These are phyloP conservation scores for Zonitis immaculata DNA, from an alignment of 2,888 invertebrate species.

Conservation along the genomic window DNA sequence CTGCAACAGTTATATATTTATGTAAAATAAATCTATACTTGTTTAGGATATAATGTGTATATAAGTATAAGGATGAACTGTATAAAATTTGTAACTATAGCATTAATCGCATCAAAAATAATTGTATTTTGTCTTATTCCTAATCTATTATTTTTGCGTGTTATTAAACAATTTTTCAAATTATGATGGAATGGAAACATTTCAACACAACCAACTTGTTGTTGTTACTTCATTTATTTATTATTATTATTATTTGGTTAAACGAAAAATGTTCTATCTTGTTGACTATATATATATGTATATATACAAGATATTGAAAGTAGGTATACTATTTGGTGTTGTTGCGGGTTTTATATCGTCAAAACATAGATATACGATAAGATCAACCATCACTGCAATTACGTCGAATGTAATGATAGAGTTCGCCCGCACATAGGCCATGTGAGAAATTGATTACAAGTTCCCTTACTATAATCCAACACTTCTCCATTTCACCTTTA, in stretches of 20 bases:
- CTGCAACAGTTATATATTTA: constrained; percentile 8
- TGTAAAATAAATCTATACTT: too few relatives aligned
- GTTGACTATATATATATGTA: background rate
- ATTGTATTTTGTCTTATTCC: background rate
- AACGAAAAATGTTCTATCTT: background rate
- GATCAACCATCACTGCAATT: constrained; percentile 23
- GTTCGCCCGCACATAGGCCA: constrained; percentile 28
- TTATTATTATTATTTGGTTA: background rate
- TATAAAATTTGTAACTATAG: background rate
- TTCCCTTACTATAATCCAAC: constrained; percentile 30
- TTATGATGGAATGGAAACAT: too few relatives aligned
- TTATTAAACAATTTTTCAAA: background rate
- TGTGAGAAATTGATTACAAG: constrained; percentile 44
- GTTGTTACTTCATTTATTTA: background rate
- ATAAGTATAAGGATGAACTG: background rate
- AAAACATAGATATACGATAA: constrained; percentile 19
- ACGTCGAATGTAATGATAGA: constrained; percentile 21
- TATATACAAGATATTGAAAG: background rate
- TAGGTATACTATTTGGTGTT: background rate
- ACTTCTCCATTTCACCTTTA: constrained; percentile 25
- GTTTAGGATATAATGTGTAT: too few relatives aligned
- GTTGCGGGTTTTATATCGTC: constrained; percentile 1
- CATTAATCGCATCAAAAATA: background rate
- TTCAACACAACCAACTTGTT: too few relatives aligned
- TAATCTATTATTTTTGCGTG: background rate